Conservation (phyloP, 2,797 vertebrate genomes). For the Gymnothorax reevesii region DNA sequence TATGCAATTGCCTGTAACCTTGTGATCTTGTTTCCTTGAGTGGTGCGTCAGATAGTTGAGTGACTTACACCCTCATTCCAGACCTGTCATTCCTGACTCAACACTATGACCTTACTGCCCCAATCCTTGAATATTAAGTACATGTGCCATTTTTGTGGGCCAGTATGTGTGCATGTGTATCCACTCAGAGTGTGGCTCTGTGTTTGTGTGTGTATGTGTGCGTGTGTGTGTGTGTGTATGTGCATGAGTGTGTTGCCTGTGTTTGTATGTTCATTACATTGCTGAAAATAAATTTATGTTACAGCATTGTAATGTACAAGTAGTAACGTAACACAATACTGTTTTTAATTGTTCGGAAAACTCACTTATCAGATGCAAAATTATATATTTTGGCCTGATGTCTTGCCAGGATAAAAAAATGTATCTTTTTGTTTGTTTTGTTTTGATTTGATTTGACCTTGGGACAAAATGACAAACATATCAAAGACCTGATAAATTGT, state of each 20-base stretch:
- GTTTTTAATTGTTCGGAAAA: background rate
- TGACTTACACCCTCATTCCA: constrained; percentile 79
- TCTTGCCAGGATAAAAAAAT: background rate
- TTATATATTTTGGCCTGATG: too few species aligned
- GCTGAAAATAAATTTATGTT: background rate
- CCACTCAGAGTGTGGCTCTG: constrained; percentile 51
- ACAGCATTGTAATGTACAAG: background rate
- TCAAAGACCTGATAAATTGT: constrained; percentile 63
- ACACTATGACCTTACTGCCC: constrained; percentile 72
- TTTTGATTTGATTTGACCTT: constrained; percentile 33
- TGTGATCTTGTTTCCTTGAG: constrained; percentile 44
- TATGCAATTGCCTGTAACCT: constrained; percentile 51
- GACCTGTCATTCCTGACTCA: constrained; percentile 75
- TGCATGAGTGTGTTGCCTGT: constrained; percentile 51
- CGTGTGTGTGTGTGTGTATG: constrained; percentile 16
- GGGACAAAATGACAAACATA: constrained; percentile 67
- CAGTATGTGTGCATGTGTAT: constrained; percentile 29
- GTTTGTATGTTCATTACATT: constrained; percentile 25
- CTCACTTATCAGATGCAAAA: background rate
- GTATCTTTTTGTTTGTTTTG: background rate
- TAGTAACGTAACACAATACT: background rate
- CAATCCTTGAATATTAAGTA: constrained; percentile 73
- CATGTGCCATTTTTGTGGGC: constrained; percentile 61
- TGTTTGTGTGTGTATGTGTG: constrained; percentile 42
- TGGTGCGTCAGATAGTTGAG: constrained; percentile 60